Percentiles rank a stretch among this genome's conserved stretches.
phyloP scores from a whole-genome alignment of 2,797 vertebrate genomes.

The Onychomys leucogaster region DNA sequence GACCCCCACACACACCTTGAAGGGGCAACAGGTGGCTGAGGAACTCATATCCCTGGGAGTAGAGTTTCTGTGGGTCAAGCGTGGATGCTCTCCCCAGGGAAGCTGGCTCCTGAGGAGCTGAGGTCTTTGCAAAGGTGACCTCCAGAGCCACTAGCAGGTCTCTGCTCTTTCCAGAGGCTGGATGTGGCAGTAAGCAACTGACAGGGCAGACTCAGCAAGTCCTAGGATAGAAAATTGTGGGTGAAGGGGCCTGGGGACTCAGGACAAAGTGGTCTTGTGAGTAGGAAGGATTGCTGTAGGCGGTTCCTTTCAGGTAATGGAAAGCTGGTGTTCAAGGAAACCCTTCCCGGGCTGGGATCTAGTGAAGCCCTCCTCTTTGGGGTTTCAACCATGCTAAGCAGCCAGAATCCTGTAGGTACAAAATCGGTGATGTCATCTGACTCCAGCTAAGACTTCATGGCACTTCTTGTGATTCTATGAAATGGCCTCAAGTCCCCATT shows the following conservation, averaged over 20 bases:
- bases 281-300: background rate
- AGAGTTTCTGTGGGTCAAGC: constrained; percentile 57
- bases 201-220: background rate
- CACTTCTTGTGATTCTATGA: background rate
- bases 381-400: background rate
- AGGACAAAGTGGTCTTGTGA: background rate
- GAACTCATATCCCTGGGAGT: constrained; percentile 75
- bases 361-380: background rate
- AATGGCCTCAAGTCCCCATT: background rate
- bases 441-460: background rate
- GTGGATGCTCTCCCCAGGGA: background rate
- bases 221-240: background rate
- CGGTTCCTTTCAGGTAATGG: background rate
- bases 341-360: background rate
- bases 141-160: no score
- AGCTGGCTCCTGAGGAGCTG: background rate
- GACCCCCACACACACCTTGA: constrained; percentile 73
- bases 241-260: background rate
- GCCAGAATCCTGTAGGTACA: background rate
- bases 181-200: background rate
- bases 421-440: background rate
- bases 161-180: background rate
- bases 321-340: background rate
- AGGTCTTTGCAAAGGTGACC: background rate
- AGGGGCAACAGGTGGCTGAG: constrained; percentile 82